phyloP scores from a whole-genome alignment of 2,113 vertebrate species.

The Eudyptes chrysolophus region DNA sequence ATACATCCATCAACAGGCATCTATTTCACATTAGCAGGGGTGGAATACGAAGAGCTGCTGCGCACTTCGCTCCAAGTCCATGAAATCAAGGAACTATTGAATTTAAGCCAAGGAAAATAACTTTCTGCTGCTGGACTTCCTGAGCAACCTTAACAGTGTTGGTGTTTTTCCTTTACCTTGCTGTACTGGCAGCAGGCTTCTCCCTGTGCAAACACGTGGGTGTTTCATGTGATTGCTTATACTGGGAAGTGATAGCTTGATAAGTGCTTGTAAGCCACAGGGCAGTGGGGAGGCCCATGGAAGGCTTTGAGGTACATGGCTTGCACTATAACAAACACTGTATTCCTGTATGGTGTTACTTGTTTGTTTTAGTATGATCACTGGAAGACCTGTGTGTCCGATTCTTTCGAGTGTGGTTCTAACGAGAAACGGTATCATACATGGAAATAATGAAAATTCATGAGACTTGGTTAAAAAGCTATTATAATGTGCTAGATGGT shows the following conservation, averaged over 20 bases:
- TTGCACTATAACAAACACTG: neutral
- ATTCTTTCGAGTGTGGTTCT: neutral
- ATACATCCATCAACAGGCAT: neutral
- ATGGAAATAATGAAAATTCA: neutral
- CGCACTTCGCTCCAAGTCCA: neutral
- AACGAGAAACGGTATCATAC: fast-evolving
- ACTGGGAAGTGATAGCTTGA: neutral
- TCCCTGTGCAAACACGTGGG: neutral
- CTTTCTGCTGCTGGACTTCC: neutral
- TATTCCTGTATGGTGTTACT: neutral
- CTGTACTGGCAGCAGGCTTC: neutral
- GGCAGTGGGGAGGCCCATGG: neutral
- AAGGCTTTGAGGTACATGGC: neutral
- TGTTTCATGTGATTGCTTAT: neutral
- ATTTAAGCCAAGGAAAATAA: neutral
- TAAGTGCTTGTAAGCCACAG: neutral
- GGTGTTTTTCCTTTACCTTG: neutral
- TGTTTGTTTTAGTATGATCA: neutral
- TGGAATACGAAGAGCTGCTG: neutral
- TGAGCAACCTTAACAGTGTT: neutral
- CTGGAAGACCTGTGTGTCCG: neutral
- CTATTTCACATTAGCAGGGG: neutral
- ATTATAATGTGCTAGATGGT: neutral
- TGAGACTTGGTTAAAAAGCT: neutral
- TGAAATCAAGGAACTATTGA: neutral